phyloP scores from a whole-genome alignment of 2,888 invertebrate species.

The Cinara cedri region DNA sequence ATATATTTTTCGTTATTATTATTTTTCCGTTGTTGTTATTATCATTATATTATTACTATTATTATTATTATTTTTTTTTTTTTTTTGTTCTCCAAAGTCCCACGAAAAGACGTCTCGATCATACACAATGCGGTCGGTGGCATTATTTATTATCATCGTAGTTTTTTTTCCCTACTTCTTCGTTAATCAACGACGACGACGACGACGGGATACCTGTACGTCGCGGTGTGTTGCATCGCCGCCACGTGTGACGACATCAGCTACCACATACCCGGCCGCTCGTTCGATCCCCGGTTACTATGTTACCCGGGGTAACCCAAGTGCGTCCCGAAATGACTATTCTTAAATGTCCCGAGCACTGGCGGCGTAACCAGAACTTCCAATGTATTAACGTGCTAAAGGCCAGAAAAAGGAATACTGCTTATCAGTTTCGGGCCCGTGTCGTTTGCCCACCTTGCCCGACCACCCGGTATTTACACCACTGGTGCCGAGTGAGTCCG shows the following conservation, averaged over 20 bases:
- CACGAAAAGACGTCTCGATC: conserved; percentile 21
- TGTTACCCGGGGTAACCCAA: no score
- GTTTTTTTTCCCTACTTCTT: no score
- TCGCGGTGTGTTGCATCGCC: not conserved
- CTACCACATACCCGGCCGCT: not conserved
- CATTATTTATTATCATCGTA: conserved; percentile 18
- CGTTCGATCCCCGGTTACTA: not conserved
- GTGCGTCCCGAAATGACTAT: no score
- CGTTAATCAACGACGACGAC: conserved; percentile 30
- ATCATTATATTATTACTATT: no score
- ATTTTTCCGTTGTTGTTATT: not conserved
- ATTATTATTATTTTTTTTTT: not conserved
- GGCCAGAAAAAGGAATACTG: no score
- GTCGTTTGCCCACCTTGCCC: no score
- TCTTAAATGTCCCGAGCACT: no score
- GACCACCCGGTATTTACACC: no score
- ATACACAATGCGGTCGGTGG: not conserved
- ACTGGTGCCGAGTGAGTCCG: no score
- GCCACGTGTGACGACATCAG: not conserved
- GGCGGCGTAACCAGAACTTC: no score
- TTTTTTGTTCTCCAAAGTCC: conserved; percentile 36
- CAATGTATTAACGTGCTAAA: no score
- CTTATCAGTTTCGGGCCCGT: no score
- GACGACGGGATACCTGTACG: conserved; percentile 16
- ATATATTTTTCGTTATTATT: not conserved